A percentile compares a stretch with the other conserved stretches of the same genome.
phyloP scores from a whole-genome alignment of 2,797 vertebrate genomes.

The Eutrigla gurnardus region DNA sequence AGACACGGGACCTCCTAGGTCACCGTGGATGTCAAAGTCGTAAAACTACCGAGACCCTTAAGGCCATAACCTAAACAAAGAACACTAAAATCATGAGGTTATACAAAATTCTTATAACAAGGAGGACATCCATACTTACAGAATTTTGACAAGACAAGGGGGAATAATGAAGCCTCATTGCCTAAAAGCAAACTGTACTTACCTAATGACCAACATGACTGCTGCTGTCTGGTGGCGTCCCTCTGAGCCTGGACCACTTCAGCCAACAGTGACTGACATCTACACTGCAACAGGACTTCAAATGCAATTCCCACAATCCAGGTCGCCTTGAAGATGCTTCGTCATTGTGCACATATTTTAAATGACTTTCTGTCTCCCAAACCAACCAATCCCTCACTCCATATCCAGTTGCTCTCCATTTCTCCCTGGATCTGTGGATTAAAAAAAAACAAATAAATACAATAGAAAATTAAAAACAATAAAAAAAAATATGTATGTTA shows the following conservation, averaged over 20 bases:
- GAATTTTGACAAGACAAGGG: background rate
- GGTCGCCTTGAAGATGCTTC: conserved; percentile 27
- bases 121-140: background rate
- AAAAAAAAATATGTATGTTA: background rate
- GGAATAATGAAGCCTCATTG: background rate
- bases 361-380: conserved; percentile 4
- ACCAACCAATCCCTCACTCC: background rate
- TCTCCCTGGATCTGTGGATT: background rate
- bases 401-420: background rate
- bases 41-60: too few species aligned
- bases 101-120: too few species aligned
- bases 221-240: background rate
- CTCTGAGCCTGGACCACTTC: conserved; percentile 1
- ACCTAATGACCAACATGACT: conserved; percentile 11
- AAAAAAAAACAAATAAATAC: background rate
- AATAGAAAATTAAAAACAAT: too few species aligned
- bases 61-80: too few species aligned
- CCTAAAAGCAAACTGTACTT: background rate
- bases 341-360: background rate
- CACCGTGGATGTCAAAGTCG: too few species aligned
- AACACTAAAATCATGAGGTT: too few species aligned
- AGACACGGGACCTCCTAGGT: too few species aligned
- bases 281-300: background rate
- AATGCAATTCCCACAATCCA: conserved; percentile 9
- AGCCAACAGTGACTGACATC: background rate